Conservation (phyloP, 2,888 invertebrate genomes). For the Gortyna flavago region DNA sequence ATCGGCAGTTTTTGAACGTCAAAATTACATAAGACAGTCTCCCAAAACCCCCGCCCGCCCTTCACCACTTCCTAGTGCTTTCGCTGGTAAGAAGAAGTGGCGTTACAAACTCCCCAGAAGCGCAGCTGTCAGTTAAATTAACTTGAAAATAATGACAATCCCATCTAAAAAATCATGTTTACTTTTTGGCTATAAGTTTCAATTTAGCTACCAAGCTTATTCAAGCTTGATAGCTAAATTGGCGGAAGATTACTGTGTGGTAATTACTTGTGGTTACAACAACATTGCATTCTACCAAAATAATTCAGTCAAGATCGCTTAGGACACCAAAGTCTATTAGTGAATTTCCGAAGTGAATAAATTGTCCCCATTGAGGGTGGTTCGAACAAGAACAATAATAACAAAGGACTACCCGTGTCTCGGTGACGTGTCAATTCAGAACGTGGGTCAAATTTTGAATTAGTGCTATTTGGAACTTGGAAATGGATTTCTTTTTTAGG, state of each 20-base stretch:
- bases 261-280: not conserved
- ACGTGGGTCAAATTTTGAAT: conserved; percentile 21
- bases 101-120: not conserved
- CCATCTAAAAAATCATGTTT: not conserved
- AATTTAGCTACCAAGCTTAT: too few relatives aligned
- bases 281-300: conserved; percentile 10
- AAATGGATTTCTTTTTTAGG: not conserved
- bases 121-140: not conserved
- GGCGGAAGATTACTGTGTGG: not conserved
- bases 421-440: conserved; percentile 22
- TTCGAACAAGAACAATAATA: conserved; percentile 26
- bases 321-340: conserved; percentile 40
- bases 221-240: not conserved
- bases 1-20: too few relatives aligned
- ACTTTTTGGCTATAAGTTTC: not conserved
- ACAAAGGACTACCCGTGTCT: conserved; percentile 42
- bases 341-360: conserved; percentile 47
- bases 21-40: not conserved
- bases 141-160: not conserved
- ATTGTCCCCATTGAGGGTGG: conserved; percentile 39
- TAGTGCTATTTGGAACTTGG: conserved; percentile 4
- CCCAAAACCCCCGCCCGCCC: not conserved
- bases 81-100: not conserved
- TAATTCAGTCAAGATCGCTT: conserved; percentile 26
- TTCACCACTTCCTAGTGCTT: not conserved